phyloP scores from a whole-genome alignment of 2,797 vertebrate genomes.

The Limnodromus scolopaceus region DNA sequence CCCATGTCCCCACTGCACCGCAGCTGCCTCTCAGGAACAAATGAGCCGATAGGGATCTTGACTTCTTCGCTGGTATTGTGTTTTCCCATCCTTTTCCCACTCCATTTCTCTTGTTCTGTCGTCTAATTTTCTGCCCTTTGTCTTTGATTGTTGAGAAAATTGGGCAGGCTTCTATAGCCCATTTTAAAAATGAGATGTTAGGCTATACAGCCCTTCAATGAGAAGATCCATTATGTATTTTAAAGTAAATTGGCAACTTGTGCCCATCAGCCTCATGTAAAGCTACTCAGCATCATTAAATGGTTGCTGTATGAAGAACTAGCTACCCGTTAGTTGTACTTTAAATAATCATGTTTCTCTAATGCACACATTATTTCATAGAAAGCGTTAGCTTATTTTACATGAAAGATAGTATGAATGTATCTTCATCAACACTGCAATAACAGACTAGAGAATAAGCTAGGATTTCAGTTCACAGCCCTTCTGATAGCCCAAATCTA shows the following conservation, averaged over 20 bases:
- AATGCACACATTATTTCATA: not conserved
- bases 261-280: not conserved
- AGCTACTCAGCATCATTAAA: not conserved
- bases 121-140: not conserved
- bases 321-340: not conserved
- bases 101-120: not conserved
- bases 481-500: not conserved
- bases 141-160: not conserved
- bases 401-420: not conserved
- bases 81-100: not conserved
- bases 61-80: not conserved
- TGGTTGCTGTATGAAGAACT: not conserved
- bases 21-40: not conserved
- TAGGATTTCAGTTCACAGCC: not conserved
- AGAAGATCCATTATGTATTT: not conserved
- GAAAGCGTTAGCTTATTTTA: not conserved
- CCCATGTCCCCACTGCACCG: not conserved
- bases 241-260: not conserved
- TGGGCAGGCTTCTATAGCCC: not conserved
- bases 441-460: not conserved
- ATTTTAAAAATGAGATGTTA: not conserved
- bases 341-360: not conserved
- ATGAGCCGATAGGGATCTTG: not conserved
- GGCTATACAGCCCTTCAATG: not conserved
- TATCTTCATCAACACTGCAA: not conserved